Percentiles rank a stretch among this genome's conserved stretches.
phyloP scores from a whole-genome alignment of 2,113 vertebrate genomes.

The Leptobrachium ailaonicum region DNA sequence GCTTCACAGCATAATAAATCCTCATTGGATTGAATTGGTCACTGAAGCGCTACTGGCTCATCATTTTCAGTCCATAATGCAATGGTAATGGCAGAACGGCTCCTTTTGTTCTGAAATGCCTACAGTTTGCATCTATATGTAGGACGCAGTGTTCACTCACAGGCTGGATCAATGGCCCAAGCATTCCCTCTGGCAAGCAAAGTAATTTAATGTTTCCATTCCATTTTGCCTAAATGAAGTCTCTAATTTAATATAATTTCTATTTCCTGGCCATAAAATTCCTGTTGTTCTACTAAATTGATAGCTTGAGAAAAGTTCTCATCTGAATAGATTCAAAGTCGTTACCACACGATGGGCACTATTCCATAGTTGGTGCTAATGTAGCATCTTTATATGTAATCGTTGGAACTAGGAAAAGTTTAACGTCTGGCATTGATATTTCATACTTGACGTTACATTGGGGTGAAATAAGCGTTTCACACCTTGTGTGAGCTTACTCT shows the following conservation, averaged over 20 bases:
- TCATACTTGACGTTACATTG: too few relatives aligned
- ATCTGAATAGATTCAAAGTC: slow-evolving; percentile 31
- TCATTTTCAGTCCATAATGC: not conserved
- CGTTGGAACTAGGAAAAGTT: too few relatives aligned
- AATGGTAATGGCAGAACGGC: slow-evolving; percentile 7
- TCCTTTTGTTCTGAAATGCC: not conserved
- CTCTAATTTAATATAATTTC: slow-evolving; percentile 11
- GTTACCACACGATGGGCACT: slow-evolving; percentile 6
- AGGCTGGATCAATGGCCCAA: slow-evolving; percentile 16
- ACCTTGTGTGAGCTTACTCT: too few relatives aligned
- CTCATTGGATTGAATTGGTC: not conserved
- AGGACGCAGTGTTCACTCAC: slow-evolving; percentile 9
- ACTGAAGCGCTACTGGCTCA: not conserved
- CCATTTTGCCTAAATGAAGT: slow-evolving; percentile 31
- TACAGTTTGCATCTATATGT: slow-evolving; percentile 12
- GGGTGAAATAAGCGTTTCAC: too few relatives aligned
- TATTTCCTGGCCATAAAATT: slow-evolving; percentile 16
- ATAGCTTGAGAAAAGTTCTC: not conserved
- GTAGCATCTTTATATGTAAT: too few relatives aligned
- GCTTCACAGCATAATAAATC: not conserved
- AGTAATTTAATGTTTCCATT: slow-evolving; percentile 45
- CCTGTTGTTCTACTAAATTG: slow-evolving; percentile 7
- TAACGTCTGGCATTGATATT: too few relatives aligned
- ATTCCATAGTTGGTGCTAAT: too few relatives aligned
- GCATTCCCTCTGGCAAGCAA: slow-evolving; percentile 37